Percentiles rank a stretch among this genome's conserved stretches.
Evolutionary conservation across 2,888 invertebrate genomes (phyloP).

Genomic region (Elysia crispata): DNA sequence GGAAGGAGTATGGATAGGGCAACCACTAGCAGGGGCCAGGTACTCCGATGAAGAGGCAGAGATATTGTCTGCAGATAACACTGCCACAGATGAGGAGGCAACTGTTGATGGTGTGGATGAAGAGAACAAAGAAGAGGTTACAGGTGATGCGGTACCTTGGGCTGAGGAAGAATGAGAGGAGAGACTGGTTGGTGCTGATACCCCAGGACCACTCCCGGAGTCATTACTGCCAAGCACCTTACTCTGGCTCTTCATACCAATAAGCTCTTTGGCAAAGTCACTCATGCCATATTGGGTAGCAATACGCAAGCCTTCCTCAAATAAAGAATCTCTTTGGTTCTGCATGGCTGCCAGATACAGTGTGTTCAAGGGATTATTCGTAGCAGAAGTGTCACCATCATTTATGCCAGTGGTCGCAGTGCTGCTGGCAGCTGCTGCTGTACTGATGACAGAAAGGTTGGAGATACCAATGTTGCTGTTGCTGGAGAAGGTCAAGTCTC

Average conservation of each 20-base stretch:
- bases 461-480: not conserved
- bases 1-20: too few species aligned
- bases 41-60: too few species aligned
- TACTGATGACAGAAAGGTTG: not conserved
- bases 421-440: not conserved
- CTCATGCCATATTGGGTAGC: constrained; percentile 76
- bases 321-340: constrained; percentile 72
- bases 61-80: too few species aligned
- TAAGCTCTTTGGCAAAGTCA: constrained; percentile 73
- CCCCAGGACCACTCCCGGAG: too few species aligned
- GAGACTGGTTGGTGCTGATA: too few species aligned
- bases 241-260: constrained; percentile 31
- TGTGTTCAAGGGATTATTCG: constrained; percentile 44
- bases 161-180: constrained; percentile 12
- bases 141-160: too few species aligned
- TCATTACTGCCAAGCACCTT: too few species aligned
- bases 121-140: too few species aligned
- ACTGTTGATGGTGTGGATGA: not conserved
- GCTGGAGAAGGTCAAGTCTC: not conserved
- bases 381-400: not conserved
- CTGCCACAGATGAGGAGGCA: not conserved
- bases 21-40: too few species aligned
- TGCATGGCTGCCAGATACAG: constrained; percentile 50
- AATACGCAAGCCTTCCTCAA: constrained; percentile 79
- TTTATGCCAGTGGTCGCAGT: not conserved